Base-by-base conservation (phyloP, 1,140 invertebrate species). In the Drosophila rufa region DNA sequence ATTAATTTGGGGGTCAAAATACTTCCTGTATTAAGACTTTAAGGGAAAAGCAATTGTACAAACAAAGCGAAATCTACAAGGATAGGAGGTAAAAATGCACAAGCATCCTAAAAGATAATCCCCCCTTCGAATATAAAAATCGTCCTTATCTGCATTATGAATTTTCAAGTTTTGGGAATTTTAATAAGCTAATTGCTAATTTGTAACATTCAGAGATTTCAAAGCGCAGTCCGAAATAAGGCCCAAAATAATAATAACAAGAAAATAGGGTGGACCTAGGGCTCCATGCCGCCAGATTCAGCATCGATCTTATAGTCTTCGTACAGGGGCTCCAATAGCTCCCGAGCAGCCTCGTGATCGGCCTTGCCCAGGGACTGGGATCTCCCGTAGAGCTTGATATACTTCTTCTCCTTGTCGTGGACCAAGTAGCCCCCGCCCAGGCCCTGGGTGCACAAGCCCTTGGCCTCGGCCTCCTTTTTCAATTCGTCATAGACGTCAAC, bases 401-500 rank as follows among this genome's bases (percentile, higher is more conserved):
- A 79, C 9, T 79, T 75, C 14, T 86, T 79, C 2, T 69, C 43
- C 5, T 9, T 11, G 58, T 86, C 79, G 38, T 82, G 75, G 0
- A 75, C 66, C 27, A 86, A 33, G 40, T 53, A 70, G 3, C 82
- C 82, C 12, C 82, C 82, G 3, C 82, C 82, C 11, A 75, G 27
- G 14, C 82, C 80, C 48, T 86, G 79, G 8, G 75, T 79, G 59
- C 82, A 86, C 19, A 86, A 46, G 36, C 77, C 61, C 17, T 22
- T 1, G 0, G 9, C 0, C 14, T 59, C 43, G 8, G 75, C 79
- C 25, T 86, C 82, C 40, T 57, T 55, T 12, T 62, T 59, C 6
- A 85, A 15, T 2, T 53, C 25, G 42, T 85, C 82, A 36, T 85
- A 86, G 4, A 87, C 45, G n/a, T 82, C 76, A 22, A 82, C 83